Evolutionary conservation across 1,140 invertebrate genomes (phyloP), one percentile per base, ranked within the genome.

Genomic region (Akabosia matsudoensis): DNA sequence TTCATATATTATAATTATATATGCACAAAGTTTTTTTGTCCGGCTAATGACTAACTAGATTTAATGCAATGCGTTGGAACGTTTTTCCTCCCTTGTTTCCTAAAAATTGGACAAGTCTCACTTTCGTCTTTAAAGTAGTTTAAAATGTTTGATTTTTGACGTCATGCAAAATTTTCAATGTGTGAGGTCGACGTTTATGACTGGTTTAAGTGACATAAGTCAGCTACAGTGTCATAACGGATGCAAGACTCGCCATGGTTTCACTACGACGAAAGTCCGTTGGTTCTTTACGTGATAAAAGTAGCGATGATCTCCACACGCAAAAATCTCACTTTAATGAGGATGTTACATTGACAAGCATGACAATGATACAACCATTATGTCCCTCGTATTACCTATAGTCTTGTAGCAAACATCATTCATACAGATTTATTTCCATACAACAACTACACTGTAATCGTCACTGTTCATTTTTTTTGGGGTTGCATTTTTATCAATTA

Each of bases 301-400:
- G 18, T 45, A 18, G 37, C 18, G 37, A 45, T 45, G 37, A 56
- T 56, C 54, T 24, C 10, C 24, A 22, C n/a, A 56, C 22, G 54
- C 54, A 22, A 56, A 56, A 56, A 56, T 56, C 54, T 56, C 54
- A 75, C 37, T 37, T 61, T 80, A 80, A 80, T 80, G 79, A 80
- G 79, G 79, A 80, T 80, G 79, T 80, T 61, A 72, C 74, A 73
- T 64, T 76, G 77, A 80, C 61, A n/a, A n/a, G n/a, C n/a, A 67
- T 67, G 61, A 67, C 28, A 67, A 67, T 67, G 30, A 67, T 67
- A 67, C 61, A 56, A 22, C 13, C 54, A 16, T 24, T 56, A 56
- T 56, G 10, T n/a, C n/a, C n/a, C 37, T 45, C 37, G 18, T 45
- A 18, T 45, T 45, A 45, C 37, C 37, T 45, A 45, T 45, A 45